Evolutionary conservation across 2,113 vertebrate species (phyloP).

Genomic region (Nipponia nippon): DNA sequence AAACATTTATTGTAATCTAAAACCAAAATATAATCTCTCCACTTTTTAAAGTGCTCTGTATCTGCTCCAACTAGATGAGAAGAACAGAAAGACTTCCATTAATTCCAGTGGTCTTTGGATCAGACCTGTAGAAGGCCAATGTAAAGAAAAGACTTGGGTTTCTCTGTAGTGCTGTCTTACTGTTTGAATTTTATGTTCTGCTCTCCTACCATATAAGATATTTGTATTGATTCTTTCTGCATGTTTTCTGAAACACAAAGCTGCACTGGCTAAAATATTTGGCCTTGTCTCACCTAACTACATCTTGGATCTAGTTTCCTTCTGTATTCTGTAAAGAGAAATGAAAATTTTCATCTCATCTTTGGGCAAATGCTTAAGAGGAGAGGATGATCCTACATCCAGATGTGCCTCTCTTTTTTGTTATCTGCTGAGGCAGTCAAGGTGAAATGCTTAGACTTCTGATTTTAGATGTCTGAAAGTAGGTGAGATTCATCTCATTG

Average conservation of each 20-base stretch:
- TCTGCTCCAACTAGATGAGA: neutral
- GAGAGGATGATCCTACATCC: neutral
- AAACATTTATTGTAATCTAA: neutral
- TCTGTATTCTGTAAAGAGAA: neutral
- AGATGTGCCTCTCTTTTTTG: neutral
- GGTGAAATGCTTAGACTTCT: neutral
- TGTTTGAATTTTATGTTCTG: neutral
- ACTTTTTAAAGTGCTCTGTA: neutral
- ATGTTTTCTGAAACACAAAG: neutral
- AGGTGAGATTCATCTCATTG: neutral
- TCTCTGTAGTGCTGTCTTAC: neutral
- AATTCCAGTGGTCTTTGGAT: neutral
- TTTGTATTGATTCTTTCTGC: neutral
- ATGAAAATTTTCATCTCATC: neutral
- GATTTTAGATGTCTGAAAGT: neutral
- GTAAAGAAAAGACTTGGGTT: neutral
- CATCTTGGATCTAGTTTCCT: neutral
- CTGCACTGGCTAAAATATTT: neutral
- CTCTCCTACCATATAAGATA: neutral
- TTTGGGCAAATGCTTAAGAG: neutral
- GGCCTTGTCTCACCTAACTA: neutral
- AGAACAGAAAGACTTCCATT: neutral
- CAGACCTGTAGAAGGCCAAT: neutral
- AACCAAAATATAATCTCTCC: neutral
- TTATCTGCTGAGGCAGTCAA: neutral